phyloP scores from a whole-genome alignment of 2,797 vertebrate genomes.

The Phylloscopus collybita region DNA sequence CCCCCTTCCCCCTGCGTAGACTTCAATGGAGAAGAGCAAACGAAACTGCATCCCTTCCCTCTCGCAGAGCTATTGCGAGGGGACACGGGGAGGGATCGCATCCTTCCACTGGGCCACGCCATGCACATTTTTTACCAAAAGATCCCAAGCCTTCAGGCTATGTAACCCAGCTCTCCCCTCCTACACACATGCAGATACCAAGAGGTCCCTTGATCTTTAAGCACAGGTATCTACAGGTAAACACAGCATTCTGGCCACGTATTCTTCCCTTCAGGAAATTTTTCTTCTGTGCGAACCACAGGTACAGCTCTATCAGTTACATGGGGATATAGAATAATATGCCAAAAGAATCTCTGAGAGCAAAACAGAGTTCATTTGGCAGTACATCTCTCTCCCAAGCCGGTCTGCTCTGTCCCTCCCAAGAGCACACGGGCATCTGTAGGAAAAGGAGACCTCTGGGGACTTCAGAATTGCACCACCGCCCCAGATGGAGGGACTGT shows the following conservation, averaged over 20 bases:
- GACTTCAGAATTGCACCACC: not conserved
- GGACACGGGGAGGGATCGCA: not conserved
- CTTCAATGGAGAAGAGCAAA: not conserved
- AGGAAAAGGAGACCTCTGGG: not conserved
- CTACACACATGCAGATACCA: not conserved
- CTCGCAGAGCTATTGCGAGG: not conserved
- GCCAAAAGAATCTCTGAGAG: not conserved
- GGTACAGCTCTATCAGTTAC: not conserved
- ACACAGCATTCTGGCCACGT: not conserved
- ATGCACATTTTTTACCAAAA: not conserved
- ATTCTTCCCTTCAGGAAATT: not conserved
- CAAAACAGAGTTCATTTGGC: not conserved
- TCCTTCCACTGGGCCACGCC: not conserved
- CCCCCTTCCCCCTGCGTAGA: not conserved
- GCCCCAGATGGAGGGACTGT: not conserved
- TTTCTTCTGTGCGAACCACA: not conserved
- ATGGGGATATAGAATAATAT: not conserved
- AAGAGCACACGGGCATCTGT: accelerated
- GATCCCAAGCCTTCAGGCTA: not conserved
- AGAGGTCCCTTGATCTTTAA: not conserved
- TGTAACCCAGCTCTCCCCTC: not conserved
- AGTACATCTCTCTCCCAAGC: not conserved
- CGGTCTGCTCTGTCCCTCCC: not conserved
- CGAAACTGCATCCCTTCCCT: not conserved
- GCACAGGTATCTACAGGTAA: not conserved